Evolutionary conservation across 2,113 vertebrate genomes (phyloP).

Genomic region (human): DNA sequence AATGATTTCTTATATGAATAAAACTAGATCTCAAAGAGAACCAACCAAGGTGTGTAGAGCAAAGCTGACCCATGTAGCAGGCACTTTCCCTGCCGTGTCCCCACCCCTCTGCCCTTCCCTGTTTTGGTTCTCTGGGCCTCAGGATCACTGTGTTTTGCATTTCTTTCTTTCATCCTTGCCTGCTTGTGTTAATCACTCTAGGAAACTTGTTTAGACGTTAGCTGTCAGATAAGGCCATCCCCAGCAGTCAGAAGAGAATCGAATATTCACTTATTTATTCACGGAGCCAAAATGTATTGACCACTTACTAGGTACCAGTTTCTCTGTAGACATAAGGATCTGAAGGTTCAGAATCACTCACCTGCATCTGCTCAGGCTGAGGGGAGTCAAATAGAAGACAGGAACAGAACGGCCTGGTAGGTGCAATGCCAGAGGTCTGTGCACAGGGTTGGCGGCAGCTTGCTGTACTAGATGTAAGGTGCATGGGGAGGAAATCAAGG

Average conservation of each 20-base stretch:
- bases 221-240: not conserved
- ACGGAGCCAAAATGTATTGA: not conserved
- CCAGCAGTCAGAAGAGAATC: not conserved
- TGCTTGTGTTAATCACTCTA: constrained; percentile 1
- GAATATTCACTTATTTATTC: not conserved
- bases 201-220: constrained; percentile 1
- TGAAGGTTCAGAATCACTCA: not conserved
- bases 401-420: not conserved
- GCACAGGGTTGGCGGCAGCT: not conserved
- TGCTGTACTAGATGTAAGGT: not conserved
- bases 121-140: not conserved
- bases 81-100: not conserved
- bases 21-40: not conserved
- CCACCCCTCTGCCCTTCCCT: not conserved
- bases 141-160: not conserved
- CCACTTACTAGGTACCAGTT: not conserved
- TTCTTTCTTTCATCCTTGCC: not conserved
- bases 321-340: not conserved
- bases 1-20: not conserved
- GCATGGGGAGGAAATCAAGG: not conserved
- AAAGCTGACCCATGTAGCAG: not conserved
- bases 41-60: not conserved
- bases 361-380: not conserved
- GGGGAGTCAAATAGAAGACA: not conserved
- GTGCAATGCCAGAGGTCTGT: too few species aligned